phyloP scores from a whole-genome alignment of 2,113 vertebrate species.

The Paedocypris sp. region DNA sequence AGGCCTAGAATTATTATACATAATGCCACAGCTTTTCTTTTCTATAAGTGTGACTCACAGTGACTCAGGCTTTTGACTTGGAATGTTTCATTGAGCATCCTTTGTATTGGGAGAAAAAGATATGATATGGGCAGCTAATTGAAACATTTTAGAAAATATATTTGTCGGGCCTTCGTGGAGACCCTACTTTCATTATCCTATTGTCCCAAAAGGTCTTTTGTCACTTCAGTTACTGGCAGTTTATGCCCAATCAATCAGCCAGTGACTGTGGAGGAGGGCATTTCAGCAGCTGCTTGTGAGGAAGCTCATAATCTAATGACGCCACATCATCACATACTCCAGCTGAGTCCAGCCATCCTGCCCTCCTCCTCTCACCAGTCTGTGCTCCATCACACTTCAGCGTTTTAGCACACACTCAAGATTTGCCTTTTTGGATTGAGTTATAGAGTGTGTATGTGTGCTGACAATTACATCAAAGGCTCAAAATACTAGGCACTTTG shows the following conservation, averaged over 20 bases:
- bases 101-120: too few relatives aligned
- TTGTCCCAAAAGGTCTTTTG: constrained; percentile 42
- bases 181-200: constrained; percentile 12
- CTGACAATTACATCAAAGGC: too few relatives aligned
- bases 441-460: constrained; percentile 19
- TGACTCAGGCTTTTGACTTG: too few relatives aligned
- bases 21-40: too few relatives aligned
- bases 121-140: too few relatives aligned
- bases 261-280: constrained; percentile 23
- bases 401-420: constrained; percentile 7
- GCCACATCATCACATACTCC: constrained; percentile 21
- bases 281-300: constrained; percentile 50
- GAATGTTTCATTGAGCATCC: too few relatives aligned
- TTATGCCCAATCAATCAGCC: constrained; percentile 55
- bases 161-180: constrained; percentile 30
- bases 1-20: too few relatives aligned
- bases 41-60: too few relatives aligned
- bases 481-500: too few relatives aligned
- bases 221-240: constrained; percentile 51
- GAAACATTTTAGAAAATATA: too few relatives aligned
- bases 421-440: constrained; percentile 8
- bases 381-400: constrained; percentile 20
- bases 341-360: constrained; percentile 42
- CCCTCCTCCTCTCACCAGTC: constrained; percentile 23
- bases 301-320: constrained; percentile 41